Base-by-base conservation (phyloP, 2,888 invertebrate species). In the Amiota communis region DNA sequence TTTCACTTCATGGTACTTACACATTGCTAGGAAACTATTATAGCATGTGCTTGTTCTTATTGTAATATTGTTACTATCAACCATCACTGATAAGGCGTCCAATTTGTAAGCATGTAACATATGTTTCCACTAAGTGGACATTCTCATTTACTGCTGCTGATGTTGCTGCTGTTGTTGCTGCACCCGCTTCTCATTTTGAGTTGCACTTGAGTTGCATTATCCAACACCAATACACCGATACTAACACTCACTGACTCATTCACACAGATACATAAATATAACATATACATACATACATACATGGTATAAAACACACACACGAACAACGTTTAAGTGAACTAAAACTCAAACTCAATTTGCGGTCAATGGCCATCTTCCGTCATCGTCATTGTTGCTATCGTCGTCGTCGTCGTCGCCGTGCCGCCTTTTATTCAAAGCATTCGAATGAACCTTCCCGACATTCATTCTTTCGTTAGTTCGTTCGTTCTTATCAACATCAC, bases 21-120 rank as follows among this genome's bases (percentile, higher is more conserved):
- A 36, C 36, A 36, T 36, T 36, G 36, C 36, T 36, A 36, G 36
- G 36, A 36, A 36, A 36, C 36, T 36, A 36, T 36, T 6, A 36
- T 36, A 36, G 3, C 36, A 36, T 36, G 6, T 36, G 36, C 6
- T 36, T 51, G 67, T 67, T 49, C n/a, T 49, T 67, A 51, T 15
- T 51, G 51, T 12, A 36, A 17, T 48, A 17, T 65, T 68, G 51
- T 53, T 68, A 36, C 53, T 68, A 68, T 68, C 67, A 68, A 47
- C 36, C 67, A 68, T 68, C 51, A 49, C 67, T 68, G 67, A 68
- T 68, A 68, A 68, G 36, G 67, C 15, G 51, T 68, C 53, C 67
- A 68, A 68, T 68, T 68, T 68, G 67, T 68, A 68, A 51, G 53
- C 51, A 23, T 36, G 67, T 13, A 68, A 68, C 67, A 68, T 68